Evolutionary conservation across 1,140 invertebrate species (phyloP).

Genomic region (Zophobas morio): DNA sequence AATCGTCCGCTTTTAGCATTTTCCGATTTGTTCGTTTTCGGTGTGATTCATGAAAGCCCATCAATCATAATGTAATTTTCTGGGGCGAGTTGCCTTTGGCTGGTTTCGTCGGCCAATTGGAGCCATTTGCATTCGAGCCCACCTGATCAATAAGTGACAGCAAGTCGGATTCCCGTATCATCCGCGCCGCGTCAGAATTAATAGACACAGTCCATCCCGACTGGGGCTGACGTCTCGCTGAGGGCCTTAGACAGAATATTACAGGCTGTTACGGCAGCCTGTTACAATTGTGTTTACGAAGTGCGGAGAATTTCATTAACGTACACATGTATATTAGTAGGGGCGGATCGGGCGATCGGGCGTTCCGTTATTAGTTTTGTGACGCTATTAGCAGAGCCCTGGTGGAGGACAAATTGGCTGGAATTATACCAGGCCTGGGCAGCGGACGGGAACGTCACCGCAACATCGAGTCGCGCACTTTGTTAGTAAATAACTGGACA

Average conservation of each 20-base stretch:
- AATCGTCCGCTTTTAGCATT: background rate
- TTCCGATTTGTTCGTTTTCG: conserved; percentile 10
- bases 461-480: conserved; percentile 51
- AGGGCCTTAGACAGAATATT: conserved; percentile 43
- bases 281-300: conserved; percentile 60
- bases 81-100: conserved; percentile 1
- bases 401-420: conserved; percentile 56
- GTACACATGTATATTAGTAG: conserved; percentile 57
- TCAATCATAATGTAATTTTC: conserved; percentile 40
- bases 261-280: conserved; percentile 52
- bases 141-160: conserved; percentile 9
- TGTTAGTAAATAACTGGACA: conserved; percentile 55
- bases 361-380: conserved; percentile 58
- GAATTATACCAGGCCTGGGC: conserved; percentile 53
- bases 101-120: conserved; percentile 3
- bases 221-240: conserved; percentile 10
- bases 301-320: conserved; percentile 60
- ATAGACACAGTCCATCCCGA: conserved; percentile 1
- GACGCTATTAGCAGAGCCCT: conserved; percentile 53
- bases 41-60: conserved; percentile 31
- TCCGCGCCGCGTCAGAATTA: conserved; percentile 7
- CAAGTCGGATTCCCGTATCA: conserved; percentile 4
- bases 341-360: conserved; percentile 35
- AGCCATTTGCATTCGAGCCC: conserved; percentile 13
- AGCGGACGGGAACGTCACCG: conserved; percentile 45